phyloP scores from a whole-genome alignment of 2,797 vertebrate species.

The Liparis tanakae region DNA sequence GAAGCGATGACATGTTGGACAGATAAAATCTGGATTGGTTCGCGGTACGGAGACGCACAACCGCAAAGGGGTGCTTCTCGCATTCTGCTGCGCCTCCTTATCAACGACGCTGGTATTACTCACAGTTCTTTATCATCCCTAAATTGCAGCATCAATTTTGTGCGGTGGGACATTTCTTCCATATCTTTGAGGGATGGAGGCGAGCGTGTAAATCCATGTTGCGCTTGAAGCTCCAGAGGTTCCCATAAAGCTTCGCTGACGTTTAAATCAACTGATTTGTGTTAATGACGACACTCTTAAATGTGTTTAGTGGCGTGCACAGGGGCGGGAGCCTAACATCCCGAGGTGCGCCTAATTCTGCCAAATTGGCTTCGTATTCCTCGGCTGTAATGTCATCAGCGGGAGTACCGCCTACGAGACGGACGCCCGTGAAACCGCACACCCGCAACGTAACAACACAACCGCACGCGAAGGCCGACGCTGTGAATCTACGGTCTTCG shows the following conservation, averaged over 20 bases:
- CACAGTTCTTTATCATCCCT: slow-evolving; percentile 1
- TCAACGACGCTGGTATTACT: neutral
- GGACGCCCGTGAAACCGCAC: slow-evolving; percentile 38
- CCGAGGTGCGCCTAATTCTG: slow-evolving; percentile 52
- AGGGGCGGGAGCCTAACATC: slow-evolving; percentile 42
- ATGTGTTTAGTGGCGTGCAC: slow-evolving; percentile 43
- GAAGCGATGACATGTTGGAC: neutral
- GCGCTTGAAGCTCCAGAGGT: slow-evolving; percentile 38
- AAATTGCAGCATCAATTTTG: slow-evolving; percentile 13
- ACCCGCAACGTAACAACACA: slow-evolving; percentile 13
- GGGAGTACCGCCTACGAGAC: slow-evolving; percentile 60
- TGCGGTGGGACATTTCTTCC: neutral
- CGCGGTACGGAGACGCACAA: neutral
- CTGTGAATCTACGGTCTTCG: slow-evolving; percentile 12
- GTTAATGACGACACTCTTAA: slow-evolving; percentile 45
- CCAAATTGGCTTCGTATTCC: slow-evolving; percentile 59
- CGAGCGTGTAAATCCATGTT: slow-evolving; percentile 21
- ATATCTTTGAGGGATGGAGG: slow-evolving; percentile 33
- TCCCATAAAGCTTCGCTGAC: slow-evolving; percentile 44
- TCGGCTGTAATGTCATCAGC: slow-evolving; percentile 55
- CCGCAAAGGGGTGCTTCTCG: neutral
- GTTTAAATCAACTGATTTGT: slow-evolving; percentile 53
- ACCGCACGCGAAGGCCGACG: slow-evolving; percentile 16
- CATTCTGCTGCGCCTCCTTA: neutral
- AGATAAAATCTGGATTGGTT: neutral